Percentiles rank a stretch among this genome's conserved stretches.
Conservation (phyloP, 2,113 vertebrate genomes). For the Neofelis nebulosa region DNA sequence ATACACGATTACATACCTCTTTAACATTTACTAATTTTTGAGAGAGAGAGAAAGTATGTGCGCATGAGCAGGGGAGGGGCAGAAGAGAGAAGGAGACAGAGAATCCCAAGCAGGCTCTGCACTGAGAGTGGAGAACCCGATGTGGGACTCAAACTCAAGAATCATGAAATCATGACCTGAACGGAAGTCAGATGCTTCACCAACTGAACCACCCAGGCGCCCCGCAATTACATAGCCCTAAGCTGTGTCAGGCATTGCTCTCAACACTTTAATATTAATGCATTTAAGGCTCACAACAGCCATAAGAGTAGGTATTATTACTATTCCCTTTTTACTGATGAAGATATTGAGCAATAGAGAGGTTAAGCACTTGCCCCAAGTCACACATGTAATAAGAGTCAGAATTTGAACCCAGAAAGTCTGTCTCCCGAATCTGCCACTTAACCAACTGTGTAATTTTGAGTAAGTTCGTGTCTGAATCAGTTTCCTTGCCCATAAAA, state of each 20-base stretch:
- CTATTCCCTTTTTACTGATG: constrained; percentile 34
- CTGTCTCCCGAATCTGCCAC: not conserved
- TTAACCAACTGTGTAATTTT: constrained; percentile 30
- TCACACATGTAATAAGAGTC: not conserved
- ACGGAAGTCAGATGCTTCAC: no score
- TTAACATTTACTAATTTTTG: no score
- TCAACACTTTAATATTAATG: not conserved
- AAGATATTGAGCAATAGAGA: not conserved
- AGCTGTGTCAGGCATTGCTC: not conserved
- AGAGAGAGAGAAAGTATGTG: no score
- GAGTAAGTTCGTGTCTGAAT: not conserved
- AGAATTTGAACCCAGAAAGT: not conserved
- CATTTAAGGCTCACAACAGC: not conserved
- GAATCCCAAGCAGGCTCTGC: no score
- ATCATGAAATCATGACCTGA: no score
- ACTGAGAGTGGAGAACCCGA: no score
- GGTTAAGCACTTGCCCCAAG: not conserved
- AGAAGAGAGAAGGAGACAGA: no score
- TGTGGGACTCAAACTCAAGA: no score
- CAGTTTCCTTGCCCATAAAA: constrained; percentile 18
- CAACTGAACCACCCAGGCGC: no score
- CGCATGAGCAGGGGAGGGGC: no score
- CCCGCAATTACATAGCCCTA: not conserved
- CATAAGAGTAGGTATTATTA: not conserved
- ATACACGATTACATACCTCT: not conserved